Conservation (phyloP, 2,888 invertebrate genomes). For the Leucoptera coffeella region DNA sequence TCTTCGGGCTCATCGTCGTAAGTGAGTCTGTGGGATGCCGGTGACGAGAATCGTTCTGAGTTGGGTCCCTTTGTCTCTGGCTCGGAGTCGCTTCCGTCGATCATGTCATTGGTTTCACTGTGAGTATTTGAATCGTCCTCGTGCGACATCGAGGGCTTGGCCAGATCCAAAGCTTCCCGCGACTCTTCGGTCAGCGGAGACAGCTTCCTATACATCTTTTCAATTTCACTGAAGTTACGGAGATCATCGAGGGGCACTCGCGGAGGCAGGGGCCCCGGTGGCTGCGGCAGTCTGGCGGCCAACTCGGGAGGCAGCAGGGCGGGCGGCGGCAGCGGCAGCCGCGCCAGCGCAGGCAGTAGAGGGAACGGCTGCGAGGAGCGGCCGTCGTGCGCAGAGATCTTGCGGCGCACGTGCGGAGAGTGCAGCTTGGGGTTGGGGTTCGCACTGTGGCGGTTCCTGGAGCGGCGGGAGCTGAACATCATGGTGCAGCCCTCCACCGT, state of each 20-base stretch:
- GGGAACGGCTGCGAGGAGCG: conserved; percentile 78
- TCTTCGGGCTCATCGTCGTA: conserved; percentile 60
- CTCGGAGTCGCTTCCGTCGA: conserved; percentile 15
- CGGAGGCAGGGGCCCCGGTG: conserved; percentile 45
- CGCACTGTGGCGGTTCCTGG: conserved; percentile 91
- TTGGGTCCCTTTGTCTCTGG: conserved; percentile 23
- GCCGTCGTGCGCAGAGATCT: conserved; percentile 91
- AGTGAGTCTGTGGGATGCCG: conserved; percentile 24
- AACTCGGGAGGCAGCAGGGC: conserved; percentile 59
- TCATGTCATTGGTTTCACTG: conserved; percentile 28
- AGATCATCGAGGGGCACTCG: conserved; percentile 39
- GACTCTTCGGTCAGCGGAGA: conserved; percentile 22
- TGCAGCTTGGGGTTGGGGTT: conserved; percentile 97
- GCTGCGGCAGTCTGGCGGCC: conserved; percentile 27
- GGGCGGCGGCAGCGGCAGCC: conserved; percentile 64
- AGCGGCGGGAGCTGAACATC: conserved; percentile 95
- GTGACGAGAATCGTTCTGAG: conserved; percentile 15
- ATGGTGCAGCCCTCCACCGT: conserved; percentile 98
- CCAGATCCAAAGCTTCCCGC: conserved; percentile 28
- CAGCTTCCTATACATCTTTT: conserved; percentile 44
- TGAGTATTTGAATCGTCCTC: conserved; percentile 30
- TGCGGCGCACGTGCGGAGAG: conserved; percentile 87
- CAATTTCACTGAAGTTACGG: conserved; percentile 48
- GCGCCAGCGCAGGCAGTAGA: conserved; percentile 62
- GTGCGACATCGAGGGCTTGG: conserved; percentile 15